Evolutionary conservation across 64 coral and sea anemone species (phyloP), one percentile per base, ranked within the genome.

Genomic region (Orbicella faveolata): DNA sequence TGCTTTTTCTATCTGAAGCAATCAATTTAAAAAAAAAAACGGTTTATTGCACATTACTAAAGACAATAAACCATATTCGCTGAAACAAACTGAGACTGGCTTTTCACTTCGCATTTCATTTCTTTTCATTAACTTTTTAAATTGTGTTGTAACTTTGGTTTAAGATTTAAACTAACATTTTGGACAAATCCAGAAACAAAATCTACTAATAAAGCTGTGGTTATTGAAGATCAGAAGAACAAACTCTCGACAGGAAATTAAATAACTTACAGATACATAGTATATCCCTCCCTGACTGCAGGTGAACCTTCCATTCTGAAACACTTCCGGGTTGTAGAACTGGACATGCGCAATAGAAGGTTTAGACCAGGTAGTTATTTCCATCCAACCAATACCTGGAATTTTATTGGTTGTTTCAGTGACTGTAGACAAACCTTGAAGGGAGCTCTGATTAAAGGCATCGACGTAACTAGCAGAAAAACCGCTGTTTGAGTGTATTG

Each of bases 371-470:
- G 36, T n/a, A 13, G 63, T 81, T 52, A 93, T 26, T 62, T 89
- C 87, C 74, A 93, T 74, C 66, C 66, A 81, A 34, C 92, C 92
- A 74, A 65, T 67, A 7, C 92, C 92, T 52, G 92, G 87, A 64
- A 93, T 88, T 75, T 93, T 36, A 34, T 83, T 86, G 51, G 66
- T 26, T 14, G 39, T 70, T 54, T 62, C 30, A 62, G 74, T 74
- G 16, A 89, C 52, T 13, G 79, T 76, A 9, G 92, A 93, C 51
- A 93, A 53, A 34, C 92, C 92, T 16, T 82, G 77, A 9, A 55
- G 87, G 6, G 87, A 75, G 59, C 68, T 77, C 74, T 83, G 66
- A 34, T 89, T 89, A 53, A 63, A 89, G 79, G 77, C 13, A 51
- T 73, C 59, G 21, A 93, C 77, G 30, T 77, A 89, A 54, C 85